These are phyloP conservation scores for Monochamus alternatus DNA, from an alignment of 2,888 invertebrate species.

Conservation along the genomic window DNA sequence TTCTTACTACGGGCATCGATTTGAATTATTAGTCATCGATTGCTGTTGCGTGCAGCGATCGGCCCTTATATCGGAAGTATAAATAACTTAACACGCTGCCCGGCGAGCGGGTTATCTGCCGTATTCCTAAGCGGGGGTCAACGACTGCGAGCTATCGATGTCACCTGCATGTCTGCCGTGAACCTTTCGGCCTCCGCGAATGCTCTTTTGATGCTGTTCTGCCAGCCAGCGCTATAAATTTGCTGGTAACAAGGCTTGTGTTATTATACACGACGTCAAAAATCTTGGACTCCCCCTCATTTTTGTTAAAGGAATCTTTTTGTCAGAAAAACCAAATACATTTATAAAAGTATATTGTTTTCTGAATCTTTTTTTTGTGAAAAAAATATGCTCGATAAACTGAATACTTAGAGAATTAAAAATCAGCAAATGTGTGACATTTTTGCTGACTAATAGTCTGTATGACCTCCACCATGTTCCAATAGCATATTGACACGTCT, in stretches of 20 bases:
- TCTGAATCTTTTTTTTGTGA: too few relatives aligned
- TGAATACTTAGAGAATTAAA: too few relatives aligned
- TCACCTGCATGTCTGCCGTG: constrained; percentile 23
- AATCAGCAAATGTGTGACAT: too few relatives aligned
- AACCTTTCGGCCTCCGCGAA: background rate
- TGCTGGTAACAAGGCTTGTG: background rate
- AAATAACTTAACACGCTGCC: constrained; percentile 29
- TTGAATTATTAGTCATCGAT: constrained; percentile 22
- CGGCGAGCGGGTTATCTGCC: constrained; percentile 8
- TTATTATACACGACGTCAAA: too few relatives aligned
- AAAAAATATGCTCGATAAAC: too few relatives aligned
- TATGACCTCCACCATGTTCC: too few relatives aligned
- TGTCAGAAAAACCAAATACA: too few relatives aligned
- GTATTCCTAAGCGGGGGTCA: constrained; percentile 28
- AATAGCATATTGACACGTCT: too few relatives aligned
- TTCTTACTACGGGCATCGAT: constrained; percentile 14
- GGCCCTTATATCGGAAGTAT: constrained; percentile 27
- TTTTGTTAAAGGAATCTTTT: too few relatives aligned
- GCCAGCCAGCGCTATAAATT: constrained; percentile 5
- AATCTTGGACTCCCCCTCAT: too few relatives aligned
- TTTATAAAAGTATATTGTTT: too few relatives aligned
- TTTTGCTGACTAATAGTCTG: too few relatives aligned
- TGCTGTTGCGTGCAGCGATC: constrained; percentile 23
- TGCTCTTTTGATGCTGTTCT: constrained; percentile 1
- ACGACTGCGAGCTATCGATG: constrained; percentile 27